phyloP scores from a whole-genome alignment of 2,797 vertebrate species.

The Tragelaphus eurycerus region DNA sequence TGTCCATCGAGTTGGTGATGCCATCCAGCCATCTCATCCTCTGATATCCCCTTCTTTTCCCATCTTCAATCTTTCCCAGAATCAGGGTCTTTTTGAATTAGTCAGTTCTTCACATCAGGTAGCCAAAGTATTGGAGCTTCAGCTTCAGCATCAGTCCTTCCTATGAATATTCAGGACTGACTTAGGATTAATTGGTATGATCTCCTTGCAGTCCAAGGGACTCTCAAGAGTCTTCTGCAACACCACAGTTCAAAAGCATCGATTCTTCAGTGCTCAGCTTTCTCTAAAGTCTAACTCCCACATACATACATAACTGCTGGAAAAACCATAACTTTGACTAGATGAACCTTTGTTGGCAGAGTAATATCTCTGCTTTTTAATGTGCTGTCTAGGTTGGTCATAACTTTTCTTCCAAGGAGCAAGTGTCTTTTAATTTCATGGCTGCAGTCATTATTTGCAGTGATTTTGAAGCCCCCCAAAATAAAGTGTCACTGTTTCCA shows the following conservation, averaged over 20 bases:
- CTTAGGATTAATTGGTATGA: not conserved
- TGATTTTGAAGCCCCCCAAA: not conserved
- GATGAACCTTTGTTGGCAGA: not conserved
- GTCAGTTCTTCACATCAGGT: not conserved
- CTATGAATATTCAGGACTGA: not conserved
- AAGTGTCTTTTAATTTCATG: not conserved
- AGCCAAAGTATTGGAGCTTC: not conserved
- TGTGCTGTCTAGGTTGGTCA: not conserved
- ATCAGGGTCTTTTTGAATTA: not conserved
- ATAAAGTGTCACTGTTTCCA: not conserved
- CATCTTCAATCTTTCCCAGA: not conserved
- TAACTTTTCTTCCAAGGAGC: not conserved
- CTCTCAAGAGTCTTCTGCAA: not conserved
- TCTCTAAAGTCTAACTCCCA: not conserved
- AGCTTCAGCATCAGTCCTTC: not conserved
- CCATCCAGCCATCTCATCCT: not conserved
- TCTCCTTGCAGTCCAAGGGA: not conserved
- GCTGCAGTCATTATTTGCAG: accelerated
- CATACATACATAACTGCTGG: not conserved
- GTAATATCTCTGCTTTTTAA: not conserved
- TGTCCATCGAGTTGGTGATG: not conserved
- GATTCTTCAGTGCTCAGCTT: not conserved
- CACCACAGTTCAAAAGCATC: not conserved
- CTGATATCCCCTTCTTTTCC: not conserved
- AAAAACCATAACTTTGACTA: not conserved